Conservation (phyloP, 2,888 invertebrate genomes). For the Lycocerus yunnanus region DNA sequence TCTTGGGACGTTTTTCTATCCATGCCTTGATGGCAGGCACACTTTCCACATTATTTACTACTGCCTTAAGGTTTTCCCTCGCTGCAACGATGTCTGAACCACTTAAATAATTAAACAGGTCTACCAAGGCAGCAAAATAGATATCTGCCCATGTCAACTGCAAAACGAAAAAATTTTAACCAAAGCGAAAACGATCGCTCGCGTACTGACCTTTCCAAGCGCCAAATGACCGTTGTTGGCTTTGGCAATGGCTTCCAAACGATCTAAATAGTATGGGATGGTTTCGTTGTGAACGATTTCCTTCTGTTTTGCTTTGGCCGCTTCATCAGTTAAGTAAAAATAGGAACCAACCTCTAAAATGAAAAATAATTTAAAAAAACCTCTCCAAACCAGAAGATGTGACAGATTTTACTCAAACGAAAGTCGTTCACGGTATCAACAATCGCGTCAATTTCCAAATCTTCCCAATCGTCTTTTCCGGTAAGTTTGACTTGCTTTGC, state of each 20-base stretch:
- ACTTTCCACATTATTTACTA: too few species aligned
- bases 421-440: slow-evolving; percentile 67
- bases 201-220: slow-evolving; percentile 22
- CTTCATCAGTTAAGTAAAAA: slow-evolving; percentile 60
- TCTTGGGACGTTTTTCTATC: too few species aligned
- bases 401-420: slow-evolving; percentile 59
- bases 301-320: slow-evolving; percentile 57
- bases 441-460: slow-evolving; percentile 65
- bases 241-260: slow-evolving; percentile 61
- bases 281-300: slow-evolving; percentile 56
- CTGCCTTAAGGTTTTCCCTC: too few species aligned
- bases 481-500: slow-evolving; percentile 64
- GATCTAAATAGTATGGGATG: slow-evolving; percentile 62
- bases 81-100: slow-evolving; percentile 54
- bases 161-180: slow-evolving; percentile 31
- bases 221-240: slow-evolving; percentile 65
- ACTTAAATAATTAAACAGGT: slow-evolving; percentile 64
- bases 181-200: background rate
- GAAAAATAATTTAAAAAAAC: background rate
- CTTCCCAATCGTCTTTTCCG: slow-evolving; percentile 64
- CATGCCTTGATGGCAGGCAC: too few species aligned
- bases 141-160: slow-evolving; percentile 71
- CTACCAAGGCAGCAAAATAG: slow-evolving; percentile 62
- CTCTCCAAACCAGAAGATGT: background rate
- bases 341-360: slow-evolving; percentile 58